Conservation (phyloP, 2,797 vertebrate species). For the Hemitrygon akajei region DNA sequence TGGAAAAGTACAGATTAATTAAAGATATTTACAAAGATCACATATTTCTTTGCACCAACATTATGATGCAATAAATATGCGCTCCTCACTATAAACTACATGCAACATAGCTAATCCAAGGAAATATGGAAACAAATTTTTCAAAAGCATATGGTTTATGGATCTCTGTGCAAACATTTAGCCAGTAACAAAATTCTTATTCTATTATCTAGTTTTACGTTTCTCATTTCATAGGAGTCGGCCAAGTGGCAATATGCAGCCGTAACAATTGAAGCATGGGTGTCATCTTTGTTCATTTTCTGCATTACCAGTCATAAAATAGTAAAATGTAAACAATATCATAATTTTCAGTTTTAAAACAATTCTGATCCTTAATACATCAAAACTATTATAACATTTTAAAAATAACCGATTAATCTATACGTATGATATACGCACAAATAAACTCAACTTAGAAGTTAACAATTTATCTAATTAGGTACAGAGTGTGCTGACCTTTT, state of each 20-base stretch:
- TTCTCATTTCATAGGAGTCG: too few relatives aligned
- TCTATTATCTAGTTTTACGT: background rate
- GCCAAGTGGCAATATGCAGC: background rate
- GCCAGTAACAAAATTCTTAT: background rate
- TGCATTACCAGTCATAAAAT: too few relatives aligned
- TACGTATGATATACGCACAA: background rate
- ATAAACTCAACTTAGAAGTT: background rate
- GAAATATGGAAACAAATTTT: background rate
- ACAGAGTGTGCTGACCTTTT: background rate
- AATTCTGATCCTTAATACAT: background rate
- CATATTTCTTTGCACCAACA: background rate
- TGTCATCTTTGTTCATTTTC: too few relatives aligned
- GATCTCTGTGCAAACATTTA: background rate
- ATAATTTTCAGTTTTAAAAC: background rate
- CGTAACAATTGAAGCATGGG: background rate
- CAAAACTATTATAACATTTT: background rate
- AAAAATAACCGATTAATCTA: background rate
- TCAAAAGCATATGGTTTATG: background rate
- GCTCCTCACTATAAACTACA: background rate
- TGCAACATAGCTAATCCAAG: background rate
- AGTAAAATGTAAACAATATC: background rate
- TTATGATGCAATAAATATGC: background rate
- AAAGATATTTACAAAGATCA: background rate
- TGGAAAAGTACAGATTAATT: background rate
- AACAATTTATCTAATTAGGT: background rate